phyloP scores from a whole-genome alignment of 2,113 vertebrate genomes.

The Grammomys surdaster region DNA sequence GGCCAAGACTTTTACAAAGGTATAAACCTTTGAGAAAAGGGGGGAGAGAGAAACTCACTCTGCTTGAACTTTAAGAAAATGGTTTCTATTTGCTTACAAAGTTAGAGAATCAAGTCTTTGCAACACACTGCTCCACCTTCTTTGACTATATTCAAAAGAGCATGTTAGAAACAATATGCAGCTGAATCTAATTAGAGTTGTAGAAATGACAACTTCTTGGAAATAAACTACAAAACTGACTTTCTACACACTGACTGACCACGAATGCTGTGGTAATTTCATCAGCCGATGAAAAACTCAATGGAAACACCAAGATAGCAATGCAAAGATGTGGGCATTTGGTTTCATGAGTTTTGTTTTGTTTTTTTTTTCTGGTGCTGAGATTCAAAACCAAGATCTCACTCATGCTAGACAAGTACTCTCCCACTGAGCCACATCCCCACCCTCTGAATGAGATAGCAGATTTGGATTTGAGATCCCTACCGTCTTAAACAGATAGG shows the following conservation, averaged over 20 bases:
- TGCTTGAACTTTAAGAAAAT: conserved; percentile 59
- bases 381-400: not conserved
- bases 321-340: not conserved
- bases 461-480: not conserved
- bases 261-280: not conserved
- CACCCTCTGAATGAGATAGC: not conserved
- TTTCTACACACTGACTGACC: not conserved
- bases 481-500: not conserved
- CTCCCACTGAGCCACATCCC: not conserved
- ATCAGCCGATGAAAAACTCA: not conserved
- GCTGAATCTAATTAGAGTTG: conserved; percentile 27
- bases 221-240: conserved; percentile 51
- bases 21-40: not conserved
- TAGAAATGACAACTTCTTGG: conserved; percentile 25
- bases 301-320: not conserved
- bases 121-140: not conserved
- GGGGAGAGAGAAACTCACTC: not conserved
- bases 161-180: not conserved
- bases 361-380: not conserved
- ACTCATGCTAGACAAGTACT: not conserved
- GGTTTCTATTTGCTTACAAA: conserved; percentile 59
- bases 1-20: conserved; percentile 49
- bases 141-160: conserved; percentile 23
- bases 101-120: not conserved
- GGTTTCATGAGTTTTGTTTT: not conserved